A percentile compares a stretch with the other conserved stretches of the same genome.
phyloP scores from a whole-genome alignment of 2,888 invertebrate species.

The Tuta absoluta region DNA sequence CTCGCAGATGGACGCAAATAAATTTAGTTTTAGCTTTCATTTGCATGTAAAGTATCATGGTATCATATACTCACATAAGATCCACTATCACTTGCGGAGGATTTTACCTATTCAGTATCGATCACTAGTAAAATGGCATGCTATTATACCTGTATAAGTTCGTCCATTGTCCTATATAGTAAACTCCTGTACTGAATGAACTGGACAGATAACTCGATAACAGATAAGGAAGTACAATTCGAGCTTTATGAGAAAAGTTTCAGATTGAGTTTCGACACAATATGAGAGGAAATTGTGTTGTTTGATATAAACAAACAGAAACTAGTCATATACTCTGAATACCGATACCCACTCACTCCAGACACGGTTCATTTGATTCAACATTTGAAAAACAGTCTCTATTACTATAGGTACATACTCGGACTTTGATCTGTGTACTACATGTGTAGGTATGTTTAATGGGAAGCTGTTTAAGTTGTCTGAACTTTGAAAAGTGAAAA shows the following conservation, averaged over 20 bases:
- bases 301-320: neutral
- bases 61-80: too few species aligned
- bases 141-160: neutral
- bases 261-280: constrained; percentile 20
- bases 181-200: neutral
- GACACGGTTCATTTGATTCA: neutral
- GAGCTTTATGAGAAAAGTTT: constrained; percentile 22
- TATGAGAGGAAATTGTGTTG: constrained; percentile 23
- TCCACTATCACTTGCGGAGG: too few species aligned
- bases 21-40: too few species aligned
- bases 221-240: constrained; percentile 23
- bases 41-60: too few species aligned
- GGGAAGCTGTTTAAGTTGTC: too few species aligned
- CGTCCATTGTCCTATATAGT: neutral
- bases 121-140: too few species aligned
- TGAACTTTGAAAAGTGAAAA: too few species aligned
- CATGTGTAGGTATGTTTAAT: neutral
- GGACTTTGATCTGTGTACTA: too few species aligned
- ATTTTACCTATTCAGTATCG: too few species aligned
- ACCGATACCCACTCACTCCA: neutral
- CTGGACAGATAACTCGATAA: constrained; percentile 20
- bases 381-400: neutral
- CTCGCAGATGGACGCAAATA: neutral
- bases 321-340: neutral
- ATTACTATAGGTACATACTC: neutral